Base-by-base conservation (phyloP, 2,888 invertebrate species). In the Alloplasta piceator region DNA sequence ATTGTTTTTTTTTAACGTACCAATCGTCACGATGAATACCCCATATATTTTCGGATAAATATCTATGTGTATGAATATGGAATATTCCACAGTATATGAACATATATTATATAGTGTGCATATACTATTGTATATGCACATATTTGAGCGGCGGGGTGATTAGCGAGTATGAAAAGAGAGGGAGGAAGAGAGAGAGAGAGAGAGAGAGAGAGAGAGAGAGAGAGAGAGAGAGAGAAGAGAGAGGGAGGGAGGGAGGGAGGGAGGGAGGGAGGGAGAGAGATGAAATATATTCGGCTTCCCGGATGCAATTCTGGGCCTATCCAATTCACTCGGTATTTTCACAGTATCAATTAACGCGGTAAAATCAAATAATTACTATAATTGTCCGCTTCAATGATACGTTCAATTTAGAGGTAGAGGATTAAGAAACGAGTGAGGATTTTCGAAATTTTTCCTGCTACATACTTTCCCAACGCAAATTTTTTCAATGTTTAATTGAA, bases 361-460 rank as follows among this genome's bases (percentile, higher is more conserved):
- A 90, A 91, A 90, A 89, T 89, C 90, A 91, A 91, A 91, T 92
- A 91, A 91, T 91, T 92, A 91, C 91, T 90, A 91, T 91, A 91
- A 91, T 91, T 91, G 89, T 91, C 88, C 87, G 86, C 87, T 88
- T 88, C 89, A 90, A 90, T 90, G 88, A 90, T 89, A 87, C 87
- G 90, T 90, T 90, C 85, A 84, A 83, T 26, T 26, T 26, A 26
- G 41, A 6, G 43, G 43, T 10, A 48, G 39, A 56, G 39, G 61
- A 9, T 12, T 16, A 7, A 7, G 36, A 46, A 7, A 16, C 38
- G 7, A n/a, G 26, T 26, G 26, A 26, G 14, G 7, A 12, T n/a
- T 60, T 26, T 26, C n/a, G 41, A 63, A 74, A 74, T n/a, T 36
- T 74, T 56, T 26, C 10, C 26, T n/a, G 16, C 12, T 52, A 5